Conservation (phyloP, 2,888 invertebrate species). For the Ctenicera cuprea region DNA sequence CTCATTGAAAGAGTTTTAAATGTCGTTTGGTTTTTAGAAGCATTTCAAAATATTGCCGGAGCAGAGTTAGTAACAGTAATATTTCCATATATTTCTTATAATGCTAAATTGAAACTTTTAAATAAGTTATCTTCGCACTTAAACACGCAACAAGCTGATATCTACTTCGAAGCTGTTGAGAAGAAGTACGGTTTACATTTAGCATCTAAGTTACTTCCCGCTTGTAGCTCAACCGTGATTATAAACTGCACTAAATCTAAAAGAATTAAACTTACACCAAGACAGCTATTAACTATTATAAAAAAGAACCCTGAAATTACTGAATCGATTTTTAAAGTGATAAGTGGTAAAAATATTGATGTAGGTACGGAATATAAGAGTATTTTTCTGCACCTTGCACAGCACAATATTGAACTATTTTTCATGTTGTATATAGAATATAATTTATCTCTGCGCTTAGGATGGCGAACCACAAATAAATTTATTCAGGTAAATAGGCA, state of each 20-base stretch:
- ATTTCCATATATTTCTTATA: slow-evolving; percentile 47
- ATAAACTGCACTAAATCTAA: slow-evolving; percentile 32
- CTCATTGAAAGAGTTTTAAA: slow-evolving; percentile 44
- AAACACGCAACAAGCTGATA: slow-evolving; percentile 36
- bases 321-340: slow-evolving; percentile 25
- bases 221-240: slow-evolving; percentile 44
- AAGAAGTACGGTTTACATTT: slow-evolving; percentile 46
- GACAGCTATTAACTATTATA: slow-evolving; percentile 33
- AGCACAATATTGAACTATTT: slow-evolving; percentile 36
- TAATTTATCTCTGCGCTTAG: slow-evolving; percentile 21
- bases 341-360: background rate
- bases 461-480: slow-evolving; percentile 40
- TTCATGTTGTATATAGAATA: slow-evolving; percentile 42
- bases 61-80: slow-evolving; percentile 36
- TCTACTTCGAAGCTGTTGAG: slow-evolving; percentile 43
- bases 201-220: slow-evolving; percentile 43
- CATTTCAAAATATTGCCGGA: slow-evolving; percentile 27
- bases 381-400: slow-evolving; percentile 27
- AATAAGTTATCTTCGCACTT: slow-evolving; percentile 38
- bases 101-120: slow-evolving; percentile 43
- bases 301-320: slow-evolving; percentile 38
- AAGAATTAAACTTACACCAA: slow-evolving; percentile 24
- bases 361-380: background rate
- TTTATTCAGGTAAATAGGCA: slow-evolving; percentile 33
- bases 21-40: slow-evolving; percentile 39